Evolutionary conservation across 1,140 invertebrate species (phyloP), one percentile per base, ranked within the genome.

Genomic region (Drosophila sechellia): DNA sequence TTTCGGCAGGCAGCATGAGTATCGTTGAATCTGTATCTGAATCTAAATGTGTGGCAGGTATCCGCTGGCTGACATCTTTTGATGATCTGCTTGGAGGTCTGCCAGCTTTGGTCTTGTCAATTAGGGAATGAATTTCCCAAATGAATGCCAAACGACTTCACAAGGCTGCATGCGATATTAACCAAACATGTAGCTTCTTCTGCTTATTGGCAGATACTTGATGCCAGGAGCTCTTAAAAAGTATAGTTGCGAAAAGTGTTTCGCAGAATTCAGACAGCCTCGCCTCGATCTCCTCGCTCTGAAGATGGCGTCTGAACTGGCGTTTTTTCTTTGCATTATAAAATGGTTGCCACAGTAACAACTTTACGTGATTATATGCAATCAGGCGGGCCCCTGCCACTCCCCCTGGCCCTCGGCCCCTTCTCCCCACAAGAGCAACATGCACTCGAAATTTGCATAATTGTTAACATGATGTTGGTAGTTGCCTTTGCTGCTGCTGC

Each of bases 41-140:
- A 64, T 69, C 57, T 73, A 50, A 40, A 79, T 83, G 70, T 69
- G 66, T 56, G 49, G 43, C 55, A 64, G 46, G 11, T 68, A 79
- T 84, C 70, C 69, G 68, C 49, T 64, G 53, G 59, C 50, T 56
- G 75, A 31, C 60, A 73, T 64, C 83, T 87, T 70, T 89, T 89
- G 84, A 89, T 89, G 83, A 89, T 86, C 83, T 81, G 70, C 54
- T 89, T 89, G 84, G 84, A 89, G 68, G 60, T 27, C 48, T 64
- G 84, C 84, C 84, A 89, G 84, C 54, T 89, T 89, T 71, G 77
- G 79, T 89, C 80, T 89, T 89, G 84, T 89, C 84, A 89, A 89
- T 89, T 89, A 89, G 78, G 52, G 57, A 70, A 50, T 42, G 63
- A 58, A 74, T 83, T 53, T 15, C 64, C 31, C 31, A 31, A 31